Conservation (phyloP, 2,888 invertebrate genomes). For the Bombylius discolor region DNA sequence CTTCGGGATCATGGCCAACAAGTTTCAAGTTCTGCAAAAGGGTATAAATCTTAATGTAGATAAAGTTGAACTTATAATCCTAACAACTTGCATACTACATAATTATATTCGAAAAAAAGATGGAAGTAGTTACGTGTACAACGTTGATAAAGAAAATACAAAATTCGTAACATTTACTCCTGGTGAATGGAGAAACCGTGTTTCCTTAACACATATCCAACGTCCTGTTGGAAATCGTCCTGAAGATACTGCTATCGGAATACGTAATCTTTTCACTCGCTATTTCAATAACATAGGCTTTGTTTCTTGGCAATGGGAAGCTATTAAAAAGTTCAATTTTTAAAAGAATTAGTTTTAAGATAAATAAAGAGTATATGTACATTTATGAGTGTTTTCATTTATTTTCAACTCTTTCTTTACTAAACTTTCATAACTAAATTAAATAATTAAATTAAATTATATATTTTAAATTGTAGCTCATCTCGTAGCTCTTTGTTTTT, state of each 20-base stretch:
- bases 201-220: neutral
- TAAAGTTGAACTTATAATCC: neutral
- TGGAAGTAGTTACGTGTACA: neutral
- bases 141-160: neutral
- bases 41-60: neutral
- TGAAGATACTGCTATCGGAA: neutral
- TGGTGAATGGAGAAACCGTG: neutral
- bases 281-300: neutral
- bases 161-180: neutral
- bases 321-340: slow-evolving; percentile 3
- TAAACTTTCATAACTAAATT: no score
- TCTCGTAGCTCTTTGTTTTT: no score
- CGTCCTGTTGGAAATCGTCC: neutral
- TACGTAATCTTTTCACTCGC: neutral
- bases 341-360: neutral
- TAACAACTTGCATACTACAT: neutral
- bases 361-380: no score
- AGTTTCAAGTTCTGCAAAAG: neutral
- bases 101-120: neutral
- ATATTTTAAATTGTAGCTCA: no score
- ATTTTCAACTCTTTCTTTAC: no score
- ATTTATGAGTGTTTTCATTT: no score
- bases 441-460: no score
- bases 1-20: neutral
- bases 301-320: neutral